Evolutionary conservation across 2,797 vertebrate species (phyloP).

Genomic region (Falco concolor): DNA sequence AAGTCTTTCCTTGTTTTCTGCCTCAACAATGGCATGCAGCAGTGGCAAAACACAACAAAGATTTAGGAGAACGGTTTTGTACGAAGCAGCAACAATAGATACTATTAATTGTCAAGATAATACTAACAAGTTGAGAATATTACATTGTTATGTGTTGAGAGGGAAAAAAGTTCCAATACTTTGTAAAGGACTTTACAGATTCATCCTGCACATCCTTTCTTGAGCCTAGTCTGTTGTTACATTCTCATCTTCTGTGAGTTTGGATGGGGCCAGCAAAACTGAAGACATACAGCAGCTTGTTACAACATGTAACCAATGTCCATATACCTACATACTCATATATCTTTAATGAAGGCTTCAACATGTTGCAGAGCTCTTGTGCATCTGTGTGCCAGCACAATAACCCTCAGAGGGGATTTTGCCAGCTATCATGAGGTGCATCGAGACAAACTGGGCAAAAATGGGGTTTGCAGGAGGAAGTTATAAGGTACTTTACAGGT

Average conservation of each 20-base stretch:
- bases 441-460: background rate
- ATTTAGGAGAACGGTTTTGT: background rate
- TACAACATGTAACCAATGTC: background rate
- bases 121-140: background rate
- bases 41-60: background rate
- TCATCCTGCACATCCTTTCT: background rate
- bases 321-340: background rate
- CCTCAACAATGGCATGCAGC: background rate
- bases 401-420: background rate
- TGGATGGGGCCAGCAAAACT: background rate
- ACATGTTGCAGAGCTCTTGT: background rate
- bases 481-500: background rate
- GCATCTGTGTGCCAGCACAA: background rate
- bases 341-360: background rate
- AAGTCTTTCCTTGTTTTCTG: background rate
- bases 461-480: background rate
- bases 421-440: background rate
- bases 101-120: background rate
- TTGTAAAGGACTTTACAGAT: background rate
- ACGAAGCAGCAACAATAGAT: background rate
- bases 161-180: background rate
- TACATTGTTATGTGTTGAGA: background rate
- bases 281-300: background rate
- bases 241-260: background rate
- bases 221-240: background rate